Evolutionary conservation across 2,888 invertebrate genomes (phyloP).

Genomic region (Boloria selene): DNA sequence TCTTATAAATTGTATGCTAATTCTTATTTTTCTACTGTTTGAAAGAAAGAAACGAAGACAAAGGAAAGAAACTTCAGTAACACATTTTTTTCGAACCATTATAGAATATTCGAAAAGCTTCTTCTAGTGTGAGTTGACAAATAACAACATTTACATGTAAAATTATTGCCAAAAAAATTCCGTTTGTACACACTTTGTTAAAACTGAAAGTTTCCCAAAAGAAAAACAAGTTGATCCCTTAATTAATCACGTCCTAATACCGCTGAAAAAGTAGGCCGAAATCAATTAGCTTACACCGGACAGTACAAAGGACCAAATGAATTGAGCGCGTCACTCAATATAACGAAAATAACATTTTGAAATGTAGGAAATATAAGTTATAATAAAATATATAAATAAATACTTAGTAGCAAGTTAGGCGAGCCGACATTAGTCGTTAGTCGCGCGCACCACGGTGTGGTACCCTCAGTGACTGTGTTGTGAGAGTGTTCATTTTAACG

Average conservation of each 20-base stretch:
- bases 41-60: too few relatives aligned
- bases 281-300: conserved; percentile 36
- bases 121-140: too few relatives aligned
- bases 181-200: too few relatives aligned
- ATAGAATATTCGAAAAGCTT: too few relatives aligned
- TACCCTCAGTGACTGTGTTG: conserved; percentile 58
- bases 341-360: conserved; percentile 56
- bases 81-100: too few relatives aligned
- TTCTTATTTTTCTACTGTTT: too few relatives aligned
- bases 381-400: conserved; percentile 69
- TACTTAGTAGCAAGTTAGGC: conserved; percentile 51
- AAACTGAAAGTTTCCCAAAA: too few relatives aligned
- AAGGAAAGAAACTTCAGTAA: too few relatives aligned
- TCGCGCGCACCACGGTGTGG: conserved; percentile 63
- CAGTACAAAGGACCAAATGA: conserved; percentile 33
- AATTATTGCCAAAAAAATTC: too few relatives aligned
- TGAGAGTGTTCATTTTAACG: conserved; percentile 58
- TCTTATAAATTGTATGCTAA: too few relatives aligned
- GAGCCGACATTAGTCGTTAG: conserved; percentile 57
- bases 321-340: conserved; percentile 35
- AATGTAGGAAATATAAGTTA: conserved; percentile 65
- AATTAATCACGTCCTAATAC: conserved; percentile 4
- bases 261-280: conserved; percentile 2
- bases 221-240: too few relatives aligned
- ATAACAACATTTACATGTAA: too few relatives aligned